These are phyloP conservation scores for Tachina grossa DNA, from an alignment of 2,888 invertebrate genomes.

Conservation along the genomic window DNA sequence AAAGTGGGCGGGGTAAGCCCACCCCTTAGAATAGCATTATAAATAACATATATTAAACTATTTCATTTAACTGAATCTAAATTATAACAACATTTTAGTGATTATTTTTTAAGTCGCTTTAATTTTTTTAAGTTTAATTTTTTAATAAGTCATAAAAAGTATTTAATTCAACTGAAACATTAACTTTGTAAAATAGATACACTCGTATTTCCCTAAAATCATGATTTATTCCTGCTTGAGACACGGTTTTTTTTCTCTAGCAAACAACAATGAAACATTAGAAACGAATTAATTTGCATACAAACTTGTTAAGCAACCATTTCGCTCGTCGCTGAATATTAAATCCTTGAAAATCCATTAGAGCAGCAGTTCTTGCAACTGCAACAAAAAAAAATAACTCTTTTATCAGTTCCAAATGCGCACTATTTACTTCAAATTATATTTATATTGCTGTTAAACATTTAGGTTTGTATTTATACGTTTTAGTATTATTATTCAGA, in stretches of 20 bases:
- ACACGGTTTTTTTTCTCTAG: background rate
- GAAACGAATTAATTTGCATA: constrained; percentile 32
- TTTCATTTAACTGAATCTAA: no score
- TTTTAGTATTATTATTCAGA: constrained; percentile 30
- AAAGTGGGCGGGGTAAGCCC: no score
- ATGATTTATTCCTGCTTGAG: background rate
- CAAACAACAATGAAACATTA: constrained; percentile 20
- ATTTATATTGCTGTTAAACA: constrained; percentile 51
- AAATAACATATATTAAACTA: no score
- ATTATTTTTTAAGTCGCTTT: no score
- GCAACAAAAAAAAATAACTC: background rate
- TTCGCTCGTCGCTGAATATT: background rate
- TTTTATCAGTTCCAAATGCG: constrained; percentile 22
- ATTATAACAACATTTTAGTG: no score
- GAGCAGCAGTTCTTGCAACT: background rate
- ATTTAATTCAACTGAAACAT: no score
- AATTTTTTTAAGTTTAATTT: no score
- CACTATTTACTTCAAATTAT: constrained; percentile 36
- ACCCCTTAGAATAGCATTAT: no score
- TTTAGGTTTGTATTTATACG: constrained; percentile 43
- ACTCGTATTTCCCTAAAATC: constrained; percentile 2
- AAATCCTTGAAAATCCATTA: background rate
- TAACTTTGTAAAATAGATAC: background rate
- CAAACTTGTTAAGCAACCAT: constrained; percentile 26
- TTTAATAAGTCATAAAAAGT: no score